These are phyloP conservation scores for Sebastes fasciatus DNA, from an alignment of 2,113 vertebrate species.

Conservation along the genomic window DNA sequence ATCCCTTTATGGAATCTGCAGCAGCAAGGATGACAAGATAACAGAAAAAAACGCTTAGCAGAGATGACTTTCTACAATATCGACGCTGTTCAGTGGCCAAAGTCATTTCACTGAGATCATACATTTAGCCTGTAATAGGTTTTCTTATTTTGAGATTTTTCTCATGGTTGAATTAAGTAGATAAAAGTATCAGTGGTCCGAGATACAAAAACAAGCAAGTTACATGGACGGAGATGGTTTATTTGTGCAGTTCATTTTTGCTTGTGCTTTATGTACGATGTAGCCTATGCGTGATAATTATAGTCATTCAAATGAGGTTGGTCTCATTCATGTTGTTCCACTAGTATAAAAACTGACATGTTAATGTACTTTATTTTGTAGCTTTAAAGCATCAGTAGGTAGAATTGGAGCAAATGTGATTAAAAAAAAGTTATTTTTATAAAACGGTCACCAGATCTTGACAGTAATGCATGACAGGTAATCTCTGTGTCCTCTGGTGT, in stretches of 20 bases:
- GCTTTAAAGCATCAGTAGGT: too few relatives aligned
- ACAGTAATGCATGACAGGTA: too few relatives aligned
- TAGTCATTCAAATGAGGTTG: neutral
- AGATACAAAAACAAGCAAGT: neutral
- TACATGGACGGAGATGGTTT: neutral
- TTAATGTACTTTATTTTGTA: neutral
- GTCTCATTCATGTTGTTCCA: neutral
- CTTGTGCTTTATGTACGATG: neutral
- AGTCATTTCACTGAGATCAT: neutral
- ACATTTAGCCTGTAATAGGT: neutral
- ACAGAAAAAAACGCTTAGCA: slow-evolving; percentile 10
- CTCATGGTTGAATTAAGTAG: neutral
- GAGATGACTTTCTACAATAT: slow-evolving; percentile 24
- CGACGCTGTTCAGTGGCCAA: neutral
- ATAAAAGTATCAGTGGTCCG: neutral
- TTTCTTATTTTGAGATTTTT: neutral
- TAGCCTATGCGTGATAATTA: neutral
- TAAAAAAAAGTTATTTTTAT: too few relatives aligned
- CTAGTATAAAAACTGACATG: neutral
- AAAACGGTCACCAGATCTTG: too few relatives aligned
- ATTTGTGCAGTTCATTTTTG: neutral
- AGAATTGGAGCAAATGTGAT: too few relatives aligned
- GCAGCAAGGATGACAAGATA: slow-evolving; percentile 41
- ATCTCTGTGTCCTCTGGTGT: too few relatives aligned
- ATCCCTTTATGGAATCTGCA: slow-evolving; percentile 37